These are phyloP conservation scores for Oostethus manadensis DNA, from an alignment of 2,113 vertebrate genomes.

Conservation along the genomic window DNA sequence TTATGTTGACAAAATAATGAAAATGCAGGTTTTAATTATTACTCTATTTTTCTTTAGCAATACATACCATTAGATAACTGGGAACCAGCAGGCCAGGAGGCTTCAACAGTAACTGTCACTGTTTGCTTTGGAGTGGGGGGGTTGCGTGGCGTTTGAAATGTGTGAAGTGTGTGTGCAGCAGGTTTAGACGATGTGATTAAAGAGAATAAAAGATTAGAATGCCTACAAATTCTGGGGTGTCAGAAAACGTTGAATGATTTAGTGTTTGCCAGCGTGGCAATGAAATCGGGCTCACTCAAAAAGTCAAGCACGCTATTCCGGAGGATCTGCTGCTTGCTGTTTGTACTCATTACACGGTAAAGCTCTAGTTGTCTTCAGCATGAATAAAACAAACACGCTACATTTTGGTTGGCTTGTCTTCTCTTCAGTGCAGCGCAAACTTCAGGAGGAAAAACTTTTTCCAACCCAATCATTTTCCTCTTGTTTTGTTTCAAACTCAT, in stretches of 20 bases:
- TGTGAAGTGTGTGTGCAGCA: constrained; percentile 45
- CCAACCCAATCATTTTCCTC: constrained; percentile 64
- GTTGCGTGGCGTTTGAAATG: constrained; percentile 43
- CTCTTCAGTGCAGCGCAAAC: constrained; percentile 45
- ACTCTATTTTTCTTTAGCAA: constrained; percentile 35
- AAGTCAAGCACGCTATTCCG: constrained; percentile 15
- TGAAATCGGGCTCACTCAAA: constrained; percentile 36
- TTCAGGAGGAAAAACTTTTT: constrained; percentile 66
- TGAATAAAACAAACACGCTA: constrained; percentile 61
- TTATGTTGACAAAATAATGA: constrained; percentile 24
- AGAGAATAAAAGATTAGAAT: constrained; percentile 58
- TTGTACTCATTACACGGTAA: constrained; percentile 36
- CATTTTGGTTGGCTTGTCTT: constrained; percentile 59
- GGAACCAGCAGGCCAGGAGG: constrained; percentile 30
- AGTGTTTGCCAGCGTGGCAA: constrained; percentile 34
- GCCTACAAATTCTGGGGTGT: constrained; percentile 46
- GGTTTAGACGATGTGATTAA: constrained; percentile 58
- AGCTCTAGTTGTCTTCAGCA: constrained; percentile 36
- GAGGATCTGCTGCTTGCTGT: constrained; percentile 33
- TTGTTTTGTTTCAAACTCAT: constrained; percentile 65
- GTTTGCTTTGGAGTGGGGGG: constrained; percentile 42
- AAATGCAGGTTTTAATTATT: constrained; percentile 15
- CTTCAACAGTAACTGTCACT: constrained; percentile 43
- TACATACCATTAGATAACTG: constrained; percentile 38
- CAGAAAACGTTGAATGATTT: constrained; percentile 61